Evolutionary conservation across 1,140 invertebrate species (phyloP).

Genomic region (Ips nitidus): DNA sequence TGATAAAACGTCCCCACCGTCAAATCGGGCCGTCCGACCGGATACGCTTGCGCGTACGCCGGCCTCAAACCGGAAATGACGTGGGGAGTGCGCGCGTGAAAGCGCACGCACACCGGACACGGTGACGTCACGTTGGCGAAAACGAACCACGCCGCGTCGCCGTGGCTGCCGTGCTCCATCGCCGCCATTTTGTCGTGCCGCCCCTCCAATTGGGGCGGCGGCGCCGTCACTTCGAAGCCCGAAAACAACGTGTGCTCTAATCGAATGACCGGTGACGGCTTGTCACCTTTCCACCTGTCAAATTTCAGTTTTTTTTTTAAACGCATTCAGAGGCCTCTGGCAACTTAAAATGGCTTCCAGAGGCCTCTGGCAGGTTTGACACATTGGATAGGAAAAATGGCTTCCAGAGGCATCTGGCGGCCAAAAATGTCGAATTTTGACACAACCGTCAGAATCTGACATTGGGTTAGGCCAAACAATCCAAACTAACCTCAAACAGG

Average conservation of each 20-base stretch:
- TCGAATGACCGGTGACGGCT: conserved; percentile 60
- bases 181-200: conserved; percentile 57
- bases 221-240: conserved; percentile 59
- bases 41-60: conserved; percentile 63
- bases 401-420: no score
- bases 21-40: conserved; percentile 59
- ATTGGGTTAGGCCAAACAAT: no score
- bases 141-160: conserved; percentile 64
- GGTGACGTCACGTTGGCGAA: conserved; percentile 62
- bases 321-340: neutral
- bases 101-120: conserved; percentile 63
- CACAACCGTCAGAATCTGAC: no score
- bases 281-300: conserved; percentile 60
- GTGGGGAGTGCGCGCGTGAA: conserved; percentile 58
- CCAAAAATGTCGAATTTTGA: no score
- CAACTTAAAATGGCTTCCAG: no score
- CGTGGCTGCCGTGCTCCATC: conserved; percentile 59
- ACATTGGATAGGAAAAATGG: no score
- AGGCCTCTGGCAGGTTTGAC: no score
- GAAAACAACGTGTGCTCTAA: conserved; percentile 64
- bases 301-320: no score
- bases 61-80: conserved; percentile 61
- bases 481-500: conserved; percentile 49
- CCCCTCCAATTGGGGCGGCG: conserved; percentile 52
- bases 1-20: conserved; percentile 65